Conservation (phyloP, 2,797 vertebrate genomes). For the Ctenosaura bakeri region DNA sequence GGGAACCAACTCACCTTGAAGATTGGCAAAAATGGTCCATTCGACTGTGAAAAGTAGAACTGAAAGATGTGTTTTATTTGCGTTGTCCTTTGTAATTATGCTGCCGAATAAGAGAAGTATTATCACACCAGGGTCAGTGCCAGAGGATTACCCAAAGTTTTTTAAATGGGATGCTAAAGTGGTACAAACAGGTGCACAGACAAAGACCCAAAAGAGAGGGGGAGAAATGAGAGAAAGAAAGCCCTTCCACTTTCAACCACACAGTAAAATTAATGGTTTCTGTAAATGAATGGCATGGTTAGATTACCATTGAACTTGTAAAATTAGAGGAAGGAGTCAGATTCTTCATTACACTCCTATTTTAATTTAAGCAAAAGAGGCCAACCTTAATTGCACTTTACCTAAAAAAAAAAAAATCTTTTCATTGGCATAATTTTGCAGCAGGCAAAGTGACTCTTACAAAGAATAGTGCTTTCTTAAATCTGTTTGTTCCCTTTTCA, state of each 20-base stretch:
- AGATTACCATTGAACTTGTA: conserved; percentile 85
- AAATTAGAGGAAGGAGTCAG: conserved; percentile 85
- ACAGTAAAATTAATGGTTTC: conserved; percentile 85
- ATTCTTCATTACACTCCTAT: conserved; percentile 82
- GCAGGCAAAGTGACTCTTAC: conserved; percentile 68
- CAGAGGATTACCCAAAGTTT: conserved; percentile 96
- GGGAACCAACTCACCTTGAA: conserved; percentile 78
- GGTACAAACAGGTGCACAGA: conserved; percentile 97
- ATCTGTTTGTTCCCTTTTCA: conserved; percentile 64
- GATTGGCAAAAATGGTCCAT: conserved; percentile 76
- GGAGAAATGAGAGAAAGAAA: conserved; percentile 86
- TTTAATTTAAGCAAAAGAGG: conserved; percentile 79
- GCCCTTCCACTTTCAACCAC: conserved; percentile 83
- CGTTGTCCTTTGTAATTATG: conserved; percentile 91
- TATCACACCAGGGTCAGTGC: conserved; percentile 93
- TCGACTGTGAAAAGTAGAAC: conserved; percentile 76
- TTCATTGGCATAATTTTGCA: conserved; percentile 79
- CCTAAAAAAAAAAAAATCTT: conserved; percentile 67
- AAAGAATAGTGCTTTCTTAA: conserved; percentile 75
- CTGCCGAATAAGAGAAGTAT: conserved; percentile 93
- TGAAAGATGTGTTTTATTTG: conserved; percentile 82
- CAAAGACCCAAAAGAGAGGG: conserved; percentile 87
- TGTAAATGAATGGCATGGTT: conserved; percentile 83
- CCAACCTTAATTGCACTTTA: conserved; percentile 77
- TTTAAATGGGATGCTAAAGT: conserved; percentile 94